Conservation (phyloP, 2,113 vertebrate genomes). For the Tragelaphus imberbis region DNA sequence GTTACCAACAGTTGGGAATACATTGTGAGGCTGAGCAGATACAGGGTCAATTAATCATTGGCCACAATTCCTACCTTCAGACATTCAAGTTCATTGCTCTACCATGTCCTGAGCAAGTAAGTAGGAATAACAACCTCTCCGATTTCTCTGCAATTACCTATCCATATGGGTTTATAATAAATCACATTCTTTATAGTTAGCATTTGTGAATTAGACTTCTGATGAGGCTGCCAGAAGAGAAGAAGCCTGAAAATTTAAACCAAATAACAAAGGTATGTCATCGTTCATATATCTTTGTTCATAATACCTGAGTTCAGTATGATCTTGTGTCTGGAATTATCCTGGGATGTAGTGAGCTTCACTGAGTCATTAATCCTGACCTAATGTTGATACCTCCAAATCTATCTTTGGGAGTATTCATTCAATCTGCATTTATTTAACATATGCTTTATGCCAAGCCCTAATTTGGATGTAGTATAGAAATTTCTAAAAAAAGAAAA, state of each 20-base stretch:
- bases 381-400: neutral
- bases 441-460: neutral
- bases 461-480: neutral
- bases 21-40: neutral
- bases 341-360: neutral
- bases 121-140: neutral
- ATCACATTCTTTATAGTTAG: neutral
- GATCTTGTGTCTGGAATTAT: neutral
- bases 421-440: neutral
- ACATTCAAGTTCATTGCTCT: constrained; percentile 5
- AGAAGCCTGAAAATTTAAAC: neutral
- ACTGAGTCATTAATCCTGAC: neutral
- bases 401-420: neutral
- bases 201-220: constrained; percentile 12
- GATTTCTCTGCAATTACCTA: neutral
- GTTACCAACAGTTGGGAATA: neutral
- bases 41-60: neutral
- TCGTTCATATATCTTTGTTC: neutral
- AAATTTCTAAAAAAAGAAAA: neutral
- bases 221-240: neutral
- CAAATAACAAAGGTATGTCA: neutral
- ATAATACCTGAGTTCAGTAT: neutral
- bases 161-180: neutral
- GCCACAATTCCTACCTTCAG: neutral
- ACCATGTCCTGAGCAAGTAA: neutral